These are phyloP conservation scores for Onychomys leucogaster DNA, from an alignment of 2,797 vertebrate genomes.

Conservation along the genomic window DNA sequence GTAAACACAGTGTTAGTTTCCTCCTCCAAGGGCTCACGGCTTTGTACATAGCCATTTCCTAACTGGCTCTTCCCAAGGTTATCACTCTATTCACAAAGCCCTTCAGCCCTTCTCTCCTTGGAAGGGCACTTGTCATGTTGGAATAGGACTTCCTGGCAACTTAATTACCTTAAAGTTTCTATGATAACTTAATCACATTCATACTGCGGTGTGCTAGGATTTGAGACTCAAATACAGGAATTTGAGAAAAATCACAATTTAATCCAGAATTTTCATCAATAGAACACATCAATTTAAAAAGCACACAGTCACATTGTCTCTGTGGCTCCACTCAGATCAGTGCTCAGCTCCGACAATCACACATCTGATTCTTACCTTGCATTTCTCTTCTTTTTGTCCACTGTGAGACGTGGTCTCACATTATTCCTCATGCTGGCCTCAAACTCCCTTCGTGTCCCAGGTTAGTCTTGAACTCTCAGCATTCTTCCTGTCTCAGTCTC, in stretches of 20 bases:
- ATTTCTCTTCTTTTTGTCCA: slow-evolving; percentile 1
- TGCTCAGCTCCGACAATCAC: neutral
- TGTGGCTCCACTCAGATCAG: no score
- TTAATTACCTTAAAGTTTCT: neutral
- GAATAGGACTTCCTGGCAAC: neutral
- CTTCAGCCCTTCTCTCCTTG: neutral
- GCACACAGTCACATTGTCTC: neutral
- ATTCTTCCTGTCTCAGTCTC: neutral
- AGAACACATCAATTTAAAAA: neutral
- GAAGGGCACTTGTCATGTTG: neutral
- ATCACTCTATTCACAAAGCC: fast-evolving
- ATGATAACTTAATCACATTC: neutral
- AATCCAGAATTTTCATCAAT: neutral
- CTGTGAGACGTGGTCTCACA: neutral
- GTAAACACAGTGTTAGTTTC: neutral
- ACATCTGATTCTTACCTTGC: neutral
- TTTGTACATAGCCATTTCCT: fast-evolving
- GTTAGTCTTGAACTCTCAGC: neutral
- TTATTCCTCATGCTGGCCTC: neutral
- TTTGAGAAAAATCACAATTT: neutral
- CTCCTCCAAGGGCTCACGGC: neutral
- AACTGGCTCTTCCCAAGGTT: neutral
- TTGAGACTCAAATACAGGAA: neutral
- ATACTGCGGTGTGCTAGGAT: neutral
- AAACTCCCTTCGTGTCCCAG: neutral